phyloP scores from a whole-genome alignment of 30 jellyfish, hydroid and myxozoan genomes.

The Clytia hemisphaerica region DNA sequence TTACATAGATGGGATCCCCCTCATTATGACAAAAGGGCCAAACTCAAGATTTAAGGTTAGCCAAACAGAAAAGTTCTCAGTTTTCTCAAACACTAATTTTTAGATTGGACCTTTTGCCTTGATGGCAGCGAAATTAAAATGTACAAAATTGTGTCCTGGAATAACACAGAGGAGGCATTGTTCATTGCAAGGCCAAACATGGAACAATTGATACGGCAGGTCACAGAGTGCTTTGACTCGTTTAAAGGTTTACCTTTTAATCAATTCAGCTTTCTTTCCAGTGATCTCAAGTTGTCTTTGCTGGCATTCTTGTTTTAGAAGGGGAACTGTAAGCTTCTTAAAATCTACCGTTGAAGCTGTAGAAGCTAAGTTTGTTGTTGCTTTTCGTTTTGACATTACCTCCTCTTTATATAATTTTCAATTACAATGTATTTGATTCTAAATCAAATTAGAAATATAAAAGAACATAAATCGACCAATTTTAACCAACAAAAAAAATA shows the following conservation, averaged over 20 bases:
- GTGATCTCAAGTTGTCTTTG: slow-evolving; percentile 43
- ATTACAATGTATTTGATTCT: too few species aligned
- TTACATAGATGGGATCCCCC: too few species aligned
- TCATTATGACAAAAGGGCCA: too few species aligned
- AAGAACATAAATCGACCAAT: too few species aligned
- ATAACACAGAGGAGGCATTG: background rate
- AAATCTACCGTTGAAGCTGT: slow-evolving; percentile 34
- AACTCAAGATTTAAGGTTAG: too few species aligned
- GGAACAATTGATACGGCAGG: background rate
- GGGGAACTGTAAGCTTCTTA: slow-evolving; percentile 54
- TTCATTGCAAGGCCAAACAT: background rate
- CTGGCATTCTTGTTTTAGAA: slow-evolving; percentile 55
- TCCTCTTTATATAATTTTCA: too few species aligned
- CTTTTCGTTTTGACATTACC: slow-evolving; percentile 5
- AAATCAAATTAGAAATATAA: too few species aligned
- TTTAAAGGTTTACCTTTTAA: slow-evolving; percentile 29
- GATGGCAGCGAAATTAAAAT: background rate
- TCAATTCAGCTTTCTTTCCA: slow-evolving; percentile 58
- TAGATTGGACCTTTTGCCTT: too few species aligned
- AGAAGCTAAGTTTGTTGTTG: slow-evolving; percentile 4
- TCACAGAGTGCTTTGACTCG: background rate
- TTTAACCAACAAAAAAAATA: too few species aligned
- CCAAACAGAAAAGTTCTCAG: too few species aligned
- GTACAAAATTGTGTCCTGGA: background rate
- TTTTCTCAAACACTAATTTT: too few species aligned